phyloP scores from a whole-genome alignment of 2,113 vertebrate genomes.

The Neotoma lepida region DNA sequence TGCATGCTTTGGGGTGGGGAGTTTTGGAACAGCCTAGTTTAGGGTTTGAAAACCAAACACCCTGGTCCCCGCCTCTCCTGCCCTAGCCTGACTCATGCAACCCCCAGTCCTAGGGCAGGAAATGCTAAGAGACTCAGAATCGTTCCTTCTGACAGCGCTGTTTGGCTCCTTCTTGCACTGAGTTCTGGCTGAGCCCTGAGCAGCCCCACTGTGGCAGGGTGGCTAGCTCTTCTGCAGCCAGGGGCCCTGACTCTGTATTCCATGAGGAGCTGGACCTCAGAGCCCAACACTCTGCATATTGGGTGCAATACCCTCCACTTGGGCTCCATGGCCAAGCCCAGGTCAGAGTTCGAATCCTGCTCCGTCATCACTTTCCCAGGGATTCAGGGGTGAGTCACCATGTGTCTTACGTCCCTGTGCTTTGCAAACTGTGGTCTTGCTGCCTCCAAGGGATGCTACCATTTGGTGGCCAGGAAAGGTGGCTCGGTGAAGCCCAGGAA shows the following conservation, averaged over 20 bases:
- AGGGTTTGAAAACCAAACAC: slow-evolving; percentile 70
- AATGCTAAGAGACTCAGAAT: slow-evolving; percentile 35
- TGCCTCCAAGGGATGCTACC: neutral
- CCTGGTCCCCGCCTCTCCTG: neutral
- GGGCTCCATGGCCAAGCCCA: neutral
- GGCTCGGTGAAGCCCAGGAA: neutral
- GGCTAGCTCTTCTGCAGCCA: neutral
- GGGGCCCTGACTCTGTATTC: neutral
- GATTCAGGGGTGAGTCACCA: slow-evolving; percentile 61
- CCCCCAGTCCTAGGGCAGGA: slow-evolving; percentile 55
- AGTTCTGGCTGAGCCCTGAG: neutral
- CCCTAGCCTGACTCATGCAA: slow-evolving; percentile 67
- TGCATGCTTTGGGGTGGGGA: slow-evolving; percentile 33
- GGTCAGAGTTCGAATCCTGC: neutral
- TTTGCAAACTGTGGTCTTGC: neutral
- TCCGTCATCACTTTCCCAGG: neutral
- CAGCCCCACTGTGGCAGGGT: neutral
- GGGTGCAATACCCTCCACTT: neutral
- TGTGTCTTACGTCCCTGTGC: neutral
- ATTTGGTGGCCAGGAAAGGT: neutral
- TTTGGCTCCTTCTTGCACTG: neutral
- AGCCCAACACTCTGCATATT: neutral
- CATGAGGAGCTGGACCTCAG: neutral
- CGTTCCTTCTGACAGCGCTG: neutral
- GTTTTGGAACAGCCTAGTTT: slow-evolving; percentile 59